Base-by-base conservation (phyloP, 2,113 vertebrate genomes). In the Bufo bufo region DNA sequence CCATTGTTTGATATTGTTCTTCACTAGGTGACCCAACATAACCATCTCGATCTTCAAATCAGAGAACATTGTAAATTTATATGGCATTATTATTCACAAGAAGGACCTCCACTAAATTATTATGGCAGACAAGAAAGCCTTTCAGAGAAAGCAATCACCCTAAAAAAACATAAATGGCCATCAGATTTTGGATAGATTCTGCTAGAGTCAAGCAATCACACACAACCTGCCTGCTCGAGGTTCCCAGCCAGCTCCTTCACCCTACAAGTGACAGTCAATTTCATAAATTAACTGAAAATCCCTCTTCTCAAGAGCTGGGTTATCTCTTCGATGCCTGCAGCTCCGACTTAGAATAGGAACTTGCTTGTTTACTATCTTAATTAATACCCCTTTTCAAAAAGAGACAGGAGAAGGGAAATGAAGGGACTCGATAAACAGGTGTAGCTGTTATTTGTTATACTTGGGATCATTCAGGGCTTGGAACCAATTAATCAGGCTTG, bases 271-370 rank as follows among this genome's bases (percentile, higher is more conserved):
- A 93, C 93, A 92, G 93, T 94, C 92, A 93, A 92, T 93, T 95
- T 94, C 94, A 94, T 95, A 95, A 95, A 96, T 96, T 95, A 95
- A 93, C 93, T 91, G 94, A 94, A 95, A 96, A 95, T 95, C 95
- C 95, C 94, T 94, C 94, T 96, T 95, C 95, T 96, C 95, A 89
- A 93, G 93, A 95, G 94, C 94, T 93, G 93, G 95, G 95, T 96
- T 96, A 96, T 96, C 96, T 96, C 95, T 94, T 85, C 90, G 90
- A 94, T 93, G 96, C 96, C 96, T 96, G 96, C 94, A 96, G 96
- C 94, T 93, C 95, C 93, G 95, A 94, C 95, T 96, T 95, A 94
- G 94, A 95, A 94, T 90, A 92, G 93, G 92, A 93, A 88, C 94
- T 91, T 91, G 90, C 94, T 95, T 95, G 95, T 96, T 96, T 95